Conservation (phyloP, 2,113 vertebrate genomes). For the Rutilus rutilus region DNA sequence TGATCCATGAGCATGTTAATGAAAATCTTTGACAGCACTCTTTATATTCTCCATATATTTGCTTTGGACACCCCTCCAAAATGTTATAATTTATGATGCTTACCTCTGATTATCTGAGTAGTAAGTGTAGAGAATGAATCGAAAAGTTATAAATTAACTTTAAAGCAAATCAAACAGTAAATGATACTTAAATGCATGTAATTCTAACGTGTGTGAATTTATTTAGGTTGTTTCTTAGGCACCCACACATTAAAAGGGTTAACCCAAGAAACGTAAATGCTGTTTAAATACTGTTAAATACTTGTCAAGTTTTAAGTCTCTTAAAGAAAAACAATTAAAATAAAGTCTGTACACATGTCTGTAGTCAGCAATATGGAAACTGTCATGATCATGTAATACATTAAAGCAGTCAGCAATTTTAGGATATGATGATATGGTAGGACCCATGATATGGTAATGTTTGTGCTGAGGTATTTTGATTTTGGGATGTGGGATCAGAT, state of each 20-base stretch:
- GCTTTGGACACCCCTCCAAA: slow-evolving; percentile 25
- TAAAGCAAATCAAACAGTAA: background rate
- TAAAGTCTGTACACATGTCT: background rate
- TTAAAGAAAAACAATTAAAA: background rate
- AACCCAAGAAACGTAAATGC: background rate
- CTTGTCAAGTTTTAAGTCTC: background rate
- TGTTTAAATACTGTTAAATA: no score
- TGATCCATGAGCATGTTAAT: background rate
- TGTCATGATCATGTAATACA: background rate
- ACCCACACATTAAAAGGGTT: background rate
- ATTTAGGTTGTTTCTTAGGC: background rate
- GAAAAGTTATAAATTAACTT: background rate
- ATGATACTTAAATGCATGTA: background rate
- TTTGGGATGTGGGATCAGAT: slow-evolving; percentile 31
- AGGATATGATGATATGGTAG: no score
- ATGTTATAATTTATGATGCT: slow-evolving; percentile 21
- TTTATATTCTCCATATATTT: slow-evolving; percentile 8
- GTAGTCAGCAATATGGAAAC: background rate
- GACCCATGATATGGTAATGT: slow-evolving; percentile 16
- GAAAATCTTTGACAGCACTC: slow-evolving; percentile 13
- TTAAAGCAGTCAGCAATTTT: slow-evolving; percentile 9
- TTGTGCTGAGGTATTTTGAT: slow-evolving; percentile 3
- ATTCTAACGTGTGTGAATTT: background rate
- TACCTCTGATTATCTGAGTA: background rate
- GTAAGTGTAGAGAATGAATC: background rate